These are phyloP conservation scores for Tetramorium parvispinum DNA, from an alignment of 1,140 invertebrate species.

Conservation along the genomic window DNA sequence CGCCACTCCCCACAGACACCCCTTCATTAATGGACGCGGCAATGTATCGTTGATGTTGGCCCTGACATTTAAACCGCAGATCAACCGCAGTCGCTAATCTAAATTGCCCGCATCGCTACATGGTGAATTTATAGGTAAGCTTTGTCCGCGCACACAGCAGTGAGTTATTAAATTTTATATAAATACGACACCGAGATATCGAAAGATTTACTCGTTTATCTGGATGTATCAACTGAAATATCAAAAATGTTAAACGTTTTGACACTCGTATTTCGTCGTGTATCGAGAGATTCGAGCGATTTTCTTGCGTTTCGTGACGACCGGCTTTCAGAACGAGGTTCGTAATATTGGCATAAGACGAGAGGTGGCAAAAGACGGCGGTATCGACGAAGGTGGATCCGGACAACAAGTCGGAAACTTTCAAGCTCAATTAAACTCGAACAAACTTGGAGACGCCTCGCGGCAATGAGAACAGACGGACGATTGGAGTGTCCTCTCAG, in stretches of 20 bases:
- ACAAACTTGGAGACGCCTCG: slow-evolving; percentile 73
- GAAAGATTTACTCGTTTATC: neutral
- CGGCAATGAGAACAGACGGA: slow-evolving; percentile 63
- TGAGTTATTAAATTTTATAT: neutral
- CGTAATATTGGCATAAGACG: neutral
- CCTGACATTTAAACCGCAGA: slow-evolving; percentile 43
- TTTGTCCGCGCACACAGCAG: neutral
- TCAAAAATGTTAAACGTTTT: neutral
- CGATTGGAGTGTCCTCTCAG: slow-evolving; percentile 47
- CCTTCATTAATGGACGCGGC: slow-evolving; percentile 35
- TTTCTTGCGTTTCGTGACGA: neutral
- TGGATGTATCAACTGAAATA: neutral
- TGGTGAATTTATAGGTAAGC: neutral
- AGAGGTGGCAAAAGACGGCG: slow-evolving; percentile 23
- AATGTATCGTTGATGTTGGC: slow-evolving; percentile 47
- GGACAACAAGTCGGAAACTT: slow-evolving; percentile 78
- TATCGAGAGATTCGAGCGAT: neutral
- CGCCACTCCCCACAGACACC: slow-evolving; percentile 18
- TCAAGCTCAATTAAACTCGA: slow-evolving; percentile 79
- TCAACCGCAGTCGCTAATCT: slow-evolving; percentile 1
- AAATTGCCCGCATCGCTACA: slow-evolving; percentile 16
- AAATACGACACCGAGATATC: neutral
- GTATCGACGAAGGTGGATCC: slow-evolving; percentile 42
- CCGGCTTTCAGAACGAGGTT: neutral
- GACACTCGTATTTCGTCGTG: neutral